phyloP scores from a whole-genome alignment of 2,888 invertebrate species.

The Osmoderma eremita region DNA sequence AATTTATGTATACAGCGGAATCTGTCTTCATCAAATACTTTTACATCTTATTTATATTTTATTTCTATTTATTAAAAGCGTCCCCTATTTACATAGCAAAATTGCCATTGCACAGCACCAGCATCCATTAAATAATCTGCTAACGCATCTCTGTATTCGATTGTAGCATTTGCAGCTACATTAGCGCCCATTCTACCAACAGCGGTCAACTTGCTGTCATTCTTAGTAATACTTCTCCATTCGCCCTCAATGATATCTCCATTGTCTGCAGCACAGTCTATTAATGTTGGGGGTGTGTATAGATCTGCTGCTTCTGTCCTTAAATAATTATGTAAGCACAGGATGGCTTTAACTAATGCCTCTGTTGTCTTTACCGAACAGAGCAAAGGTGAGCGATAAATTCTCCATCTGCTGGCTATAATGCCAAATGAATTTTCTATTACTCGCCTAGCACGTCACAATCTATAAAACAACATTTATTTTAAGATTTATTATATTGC shows the following conservation, averaged over 20 bases:
- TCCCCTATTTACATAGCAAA: slow-evolving; percentile 1
- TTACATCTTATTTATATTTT: background rate
- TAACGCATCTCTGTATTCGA: slow-evolving; percentile 4
- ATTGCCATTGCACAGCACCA: slow-evolving; percentile 4
- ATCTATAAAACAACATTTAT: background rate
- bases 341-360: background rate
- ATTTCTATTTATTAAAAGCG: background rate
- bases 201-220: too few species aligned
- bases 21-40: background rate
- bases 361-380: background rate
- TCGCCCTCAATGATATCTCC: too few species aligned
- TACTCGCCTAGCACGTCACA: background rate
- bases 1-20: too few species aligned
- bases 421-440: slow-evolving; percentile 8
- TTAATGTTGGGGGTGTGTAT: too few species aligned
- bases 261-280: too few species aligned
- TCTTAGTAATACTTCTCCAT: too few species aligned
- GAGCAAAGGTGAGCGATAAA: background rate
- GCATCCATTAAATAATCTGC: slow-evolving; percentile 16
- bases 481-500: too few species aligned
- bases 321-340: background rate
- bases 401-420: slow-evolving; percentile 5
- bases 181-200: too few species aligned
- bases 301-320: background rate
- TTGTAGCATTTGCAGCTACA: background rate